Base-by-base conservation (phyloP, 1,140 invertebrate species). In the Globodera rostochiensis region DNA sequence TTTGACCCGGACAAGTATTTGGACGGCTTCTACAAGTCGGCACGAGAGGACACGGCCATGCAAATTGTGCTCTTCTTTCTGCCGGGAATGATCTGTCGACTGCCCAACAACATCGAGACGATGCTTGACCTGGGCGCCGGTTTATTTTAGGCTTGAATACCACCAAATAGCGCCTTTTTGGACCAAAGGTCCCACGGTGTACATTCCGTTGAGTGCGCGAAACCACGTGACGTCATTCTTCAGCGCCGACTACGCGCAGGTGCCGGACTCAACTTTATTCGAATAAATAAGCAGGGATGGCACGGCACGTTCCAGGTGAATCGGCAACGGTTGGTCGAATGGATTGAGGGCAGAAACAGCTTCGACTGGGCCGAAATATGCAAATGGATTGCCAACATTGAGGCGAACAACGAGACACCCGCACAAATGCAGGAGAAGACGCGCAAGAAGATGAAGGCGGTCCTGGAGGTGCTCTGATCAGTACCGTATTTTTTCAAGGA, bases 31-130 rank as follows among this genome's bases (percentile, higher is more conserved):
- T 88, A 88, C 77, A 86, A 80, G 64, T 74, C 84, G 7, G 81
- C 85, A 1, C 81, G 79, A 46, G 88, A 89, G 69, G 88, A 89
- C 80, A 80, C 74, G 8, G 88, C 88, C 13, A 89, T 89, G 88
- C 87, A 88, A 73, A 82, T 90, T n/a, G 84, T 90, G 36, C 79
- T 88, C n/a, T 88, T 89, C 73, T 90, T 89, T 69, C 81, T 89
- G 8, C 88, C 88, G 3, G 88, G 88, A 57, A 90, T 89, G 21
- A 77, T 90, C 11, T 89, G 88, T 74, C 80, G 88, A 60, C 76
- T 89, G 19, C 88, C 88, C 11, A 49, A 85, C 74, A 82, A 80
- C 50, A 80, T 90, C 45, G 80, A 76, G 47, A 84, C 82, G 46
- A 76, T 88, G 21, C 80, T 88, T 7, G 87, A 88, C 73, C 76